phyloP scores from a whole-genome alignment of 2,888 invertebrate genomes.

The Acanthacorydalis orientalis region DNA sequence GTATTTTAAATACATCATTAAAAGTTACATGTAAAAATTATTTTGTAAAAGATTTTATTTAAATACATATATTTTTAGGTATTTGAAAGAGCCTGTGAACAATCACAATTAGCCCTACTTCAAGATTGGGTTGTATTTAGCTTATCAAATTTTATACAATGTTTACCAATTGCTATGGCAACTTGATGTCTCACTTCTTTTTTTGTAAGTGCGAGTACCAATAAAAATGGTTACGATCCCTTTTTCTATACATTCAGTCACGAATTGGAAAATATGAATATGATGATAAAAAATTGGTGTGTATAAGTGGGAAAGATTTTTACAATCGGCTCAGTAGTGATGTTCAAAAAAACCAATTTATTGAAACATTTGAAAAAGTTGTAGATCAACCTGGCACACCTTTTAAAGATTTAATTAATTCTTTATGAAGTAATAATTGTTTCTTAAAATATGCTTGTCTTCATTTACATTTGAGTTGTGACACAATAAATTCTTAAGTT shows the following conservation, averaged over 20 bases:
- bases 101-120: conserved; percentile 66
- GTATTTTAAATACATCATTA: too few relatives aligned
- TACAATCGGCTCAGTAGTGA: conserved; percentile 39
- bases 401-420: conserved; percentile 32
- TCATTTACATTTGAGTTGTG: too few relatives aligned
- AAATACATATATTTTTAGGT: conserved; percentile 51
- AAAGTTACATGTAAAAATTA: too few relatives aligned
- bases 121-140: conserved; percentile 70
- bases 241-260: conserved; percentile 46
- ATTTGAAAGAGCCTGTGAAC: conserved; percentile 68
- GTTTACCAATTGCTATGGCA: conserved; percentile 49
- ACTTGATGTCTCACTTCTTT: conserved; percentile 62
- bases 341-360: conserved; percentile 36
- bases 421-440: too few relatives aligned
- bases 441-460: too few relatives aligned
- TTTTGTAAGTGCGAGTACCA: conserved; percentile 54
- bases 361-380: conserved; percentile 41
- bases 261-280: conserved; percentile 49
- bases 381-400: conserved; percentile 37
- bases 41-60: too few relatives aligned
- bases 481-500: too few relatives aligned
- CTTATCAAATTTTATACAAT: conserved; percentile 47
- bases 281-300: conserved; percentile 45
- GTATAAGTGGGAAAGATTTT: conserved; percentile 51
- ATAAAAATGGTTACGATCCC: conserved; percentile 45